Conservation (phyloP, 2,113 vertebrate genomes). For the Labeo rohita region DNA sequence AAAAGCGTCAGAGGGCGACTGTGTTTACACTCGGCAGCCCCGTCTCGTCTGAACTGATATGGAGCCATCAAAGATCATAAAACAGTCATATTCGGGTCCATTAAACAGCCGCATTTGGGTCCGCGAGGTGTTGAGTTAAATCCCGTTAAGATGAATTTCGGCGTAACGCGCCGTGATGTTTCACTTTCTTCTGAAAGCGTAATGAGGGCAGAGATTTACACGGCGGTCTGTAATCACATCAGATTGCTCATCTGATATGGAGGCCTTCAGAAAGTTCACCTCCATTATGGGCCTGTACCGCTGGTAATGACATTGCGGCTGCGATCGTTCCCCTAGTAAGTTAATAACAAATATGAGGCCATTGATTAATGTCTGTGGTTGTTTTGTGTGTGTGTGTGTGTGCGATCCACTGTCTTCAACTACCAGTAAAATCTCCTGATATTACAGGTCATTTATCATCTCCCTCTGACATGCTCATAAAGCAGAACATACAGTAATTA, state of each 20-base stretch:
- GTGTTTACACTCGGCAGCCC: slow-evolving; percentile 28
- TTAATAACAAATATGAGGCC: slow-evolving; percentile 75
- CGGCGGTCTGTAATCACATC: slow-evolving; percentile 74
- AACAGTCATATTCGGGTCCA: slow-evolving; percentile 66
- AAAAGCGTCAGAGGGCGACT: neutral
- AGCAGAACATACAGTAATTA: slow-evolving; percentile 87
- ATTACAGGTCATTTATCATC: slow-evolving; percentile 87
- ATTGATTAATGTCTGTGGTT: slow-evolving; percentile 72
- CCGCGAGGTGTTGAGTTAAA: slow-evolving; percentile 62
- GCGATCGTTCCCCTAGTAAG: slow-evolving; percentile 69
- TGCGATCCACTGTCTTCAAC: slow-evolving; percentile 44
- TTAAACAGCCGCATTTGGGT: slow-evolving; percentile 65
- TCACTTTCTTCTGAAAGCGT: slow-evolving; percentile 71
- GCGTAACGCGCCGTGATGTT: slow-evolving; percentile 74
- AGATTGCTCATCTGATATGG: slow-evolving; percentile 67
- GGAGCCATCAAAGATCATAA: slow-evolving; percentile 45
- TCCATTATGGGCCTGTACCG: slow-evolving; percentile 74
- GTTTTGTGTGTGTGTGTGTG: slow-evolving; percentile 56
- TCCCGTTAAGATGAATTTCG: slow-evolving; percentile 80
- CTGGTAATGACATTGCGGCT: slow-evolving; percentile 76
- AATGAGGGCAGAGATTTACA: slow-evolving; percentile 75
- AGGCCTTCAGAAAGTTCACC: slow-evolving; percentile 81
- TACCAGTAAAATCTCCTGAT: slow-evolving; percentile 70
- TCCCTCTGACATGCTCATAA: slow-evolving; percentile 79
- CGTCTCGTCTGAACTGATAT: neutral